phyloP scores from a whole-genome alignment of 1,140 invertebrate genomes.

The Drosophila ohnishii region DNA sequence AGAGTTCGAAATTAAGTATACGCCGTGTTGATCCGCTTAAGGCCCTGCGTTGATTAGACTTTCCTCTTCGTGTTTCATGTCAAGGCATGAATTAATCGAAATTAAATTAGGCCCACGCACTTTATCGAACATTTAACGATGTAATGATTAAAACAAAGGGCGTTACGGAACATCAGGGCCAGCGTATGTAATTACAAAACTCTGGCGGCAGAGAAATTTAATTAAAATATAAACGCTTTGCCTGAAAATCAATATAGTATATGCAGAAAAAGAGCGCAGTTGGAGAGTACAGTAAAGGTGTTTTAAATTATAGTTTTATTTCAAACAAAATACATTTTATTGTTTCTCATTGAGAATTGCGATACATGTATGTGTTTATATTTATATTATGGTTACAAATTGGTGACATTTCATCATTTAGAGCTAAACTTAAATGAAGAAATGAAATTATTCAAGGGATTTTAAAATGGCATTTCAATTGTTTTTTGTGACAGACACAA shows the following conservation, averaged over 20 bases:
- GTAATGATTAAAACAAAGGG: constrained; percentile 45
- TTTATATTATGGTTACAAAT: constrained; percentile 34
- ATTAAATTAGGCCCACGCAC: constrained; percentile 50
- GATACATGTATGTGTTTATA: constrained; percentile 20
- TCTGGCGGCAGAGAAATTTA: constrained; percentile 48
- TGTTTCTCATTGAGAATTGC: constrained; percentile 40
- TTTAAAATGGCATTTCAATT: constrained; percentile 3
- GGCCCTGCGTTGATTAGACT: constrained; percentile 34
- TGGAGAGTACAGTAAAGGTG: background rate
- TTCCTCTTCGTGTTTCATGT: constrained; percentile 18
- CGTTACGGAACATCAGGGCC: constrained; percentile 6
- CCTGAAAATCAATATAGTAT: constrained; percentile 19
- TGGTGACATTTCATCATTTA: constrained; percentile 6
- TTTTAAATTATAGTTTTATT: constrained; percentile 22
- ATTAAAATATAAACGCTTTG: constrained; percentile 46
- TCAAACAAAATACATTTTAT: constrained; percentile 43
- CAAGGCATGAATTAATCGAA: constrained; percentile 30
- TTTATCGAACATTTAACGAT: constrained; percentile 52
- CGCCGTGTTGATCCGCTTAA: constrained; percentile 52
- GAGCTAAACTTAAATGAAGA: constrained; percentile 14
- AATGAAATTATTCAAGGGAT: constrained; percentile 20
- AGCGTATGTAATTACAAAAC: constrained; percentile 54
- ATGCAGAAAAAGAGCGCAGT: background rate
- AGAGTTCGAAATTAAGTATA: constrained; percentile 33
- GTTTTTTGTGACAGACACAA: constrained; percentile 24